phyloP scores from a whole-genome alignment of 2,888 invertebrate species.

The Drosophila stalkeri region DNA sequence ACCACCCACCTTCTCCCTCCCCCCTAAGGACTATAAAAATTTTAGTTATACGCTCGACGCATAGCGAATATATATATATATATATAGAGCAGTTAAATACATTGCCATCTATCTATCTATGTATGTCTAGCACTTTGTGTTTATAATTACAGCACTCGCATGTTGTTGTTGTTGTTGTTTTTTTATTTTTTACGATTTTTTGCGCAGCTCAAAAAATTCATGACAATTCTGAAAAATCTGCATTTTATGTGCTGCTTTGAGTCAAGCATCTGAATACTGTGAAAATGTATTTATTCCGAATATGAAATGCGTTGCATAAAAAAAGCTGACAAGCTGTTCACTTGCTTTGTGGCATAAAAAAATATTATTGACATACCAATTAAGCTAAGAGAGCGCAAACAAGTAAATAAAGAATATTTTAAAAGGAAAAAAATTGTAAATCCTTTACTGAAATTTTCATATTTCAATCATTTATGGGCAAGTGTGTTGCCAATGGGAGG shows the following conservation, averaged over 20 bases:
- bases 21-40: conserved; percentile 51
- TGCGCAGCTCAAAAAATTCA: neutral
- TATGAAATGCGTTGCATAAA: neutral
- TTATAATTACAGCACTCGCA: conserved; percentile 39
- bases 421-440: neutral
- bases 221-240: neutral
- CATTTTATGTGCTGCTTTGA: neutral
- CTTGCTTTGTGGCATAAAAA: neutral
- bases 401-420: neutral
- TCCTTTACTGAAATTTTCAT: neutral
- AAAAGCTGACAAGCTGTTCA: neutral
- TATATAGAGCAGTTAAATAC: conserved; percentile 42
- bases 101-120: neutral
- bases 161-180: neutral
- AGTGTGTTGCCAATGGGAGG: too few relatives aligned
- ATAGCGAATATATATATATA: conserved; percentile 28
- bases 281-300: neutral
- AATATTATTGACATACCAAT: conserved; percentile 1
- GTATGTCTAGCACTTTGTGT: conserved; percentile 13
- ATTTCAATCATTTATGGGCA: conserved; percentile 1
- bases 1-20: neutral
- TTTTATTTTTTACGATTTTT: neutral
- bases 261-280: neutral
- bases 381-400: neutral
- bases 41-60: conserved; percentile 55